Base-by-base conservation (phyloP, 2,113 vertebrate genomes). In the Myotis lucifugus region DNA sequence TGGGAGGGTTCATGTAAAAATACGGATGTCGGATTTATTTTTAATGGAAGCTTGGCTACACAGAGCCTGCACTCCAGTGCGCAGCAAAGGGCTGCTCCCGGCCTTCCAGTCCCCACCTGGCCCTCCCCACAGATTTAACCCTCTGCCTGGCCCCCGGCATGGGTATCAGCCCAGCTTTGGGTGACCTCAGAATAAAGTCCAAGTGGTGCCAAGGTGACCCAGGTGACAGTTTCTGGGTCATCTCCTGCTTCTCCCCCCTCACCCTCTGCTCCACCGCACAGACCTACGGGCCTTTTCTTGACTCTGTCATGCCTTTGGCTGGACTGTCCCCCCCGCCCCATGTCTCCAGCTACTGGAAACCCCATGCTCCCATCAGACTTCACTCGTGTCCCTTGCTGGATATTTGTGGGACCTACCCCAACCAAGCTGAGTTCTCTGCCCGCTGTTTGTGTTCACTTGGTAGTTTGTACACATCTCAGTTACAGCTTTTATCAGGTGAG, bases 61-160 rank as follows among this genome's bases (percentile, higher is more conserved):
- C 6, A 1, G 11, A 54, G 48, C 19, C 76, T 77, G 23, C 3
- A 17, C 17, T 15, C 19, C 15, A 72, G 67, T 8, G 1, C 1
- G 69, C 5, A 40, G 42, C 25, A 13, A 11, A 6, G 37, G n/a
- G 19, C 25, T 1, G 6, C 42, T 1, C 23, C 21, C 2, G 0
- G 48, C 15, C 37, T 83, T 61, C 13, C 18, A 25, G 0, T 1
- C 21, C 40, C 78, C 7, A 32, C 5, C 7, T 0, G 15, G 19
- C 10, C 29, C 42, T 32, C 34, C 29, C 64, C 17, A 18, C 25
- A 29, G 32, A 14, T 2, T 15, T n/a, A 6, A 3, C 14, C 56
- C n/a, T 81, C 56, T 72, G 2, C 42, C 40, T 34, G 32, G 34
- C n/a, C 21, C 15, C 27, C 25, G 8, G 42, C 42, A 27, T 64